Percentiles rank a stretch among this genome's conserved stretches.
phyloP scores from a whole-genome alignment of 2,888 invertebrate genomes.

The Lasiommata megera region DNA sequence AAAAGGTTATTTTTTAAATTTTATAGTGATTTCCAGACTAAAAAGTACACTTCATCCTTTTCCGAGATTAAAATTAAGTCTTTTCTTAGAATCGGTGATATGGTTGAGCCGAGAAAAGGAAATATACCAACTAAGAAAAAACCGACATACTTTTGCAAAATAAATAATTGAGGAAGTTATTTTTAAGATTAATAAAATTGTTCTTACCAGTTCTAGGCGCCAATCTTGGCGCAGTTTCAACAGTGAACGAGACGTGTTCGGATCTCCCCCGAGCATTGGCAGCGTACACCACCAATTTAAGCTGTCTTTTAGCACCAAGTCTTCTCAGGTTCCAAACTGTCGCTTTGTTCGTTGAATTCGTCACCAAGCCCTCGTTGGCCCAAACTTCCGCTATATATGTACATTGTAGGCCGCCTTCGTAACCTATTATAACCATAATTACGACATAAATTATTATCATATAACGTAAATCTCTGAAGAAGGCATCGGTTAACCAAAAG shows the following conservation, averaged over 20 bases:
- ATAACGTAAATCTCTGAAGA: no score
- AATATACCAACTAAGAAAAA: no score
- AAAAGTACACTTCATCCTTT: no score
- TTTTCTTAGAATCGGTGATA: no score
- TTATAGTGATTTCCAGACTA: no score
- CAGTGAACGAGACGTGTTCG: constrained; percentile 81
- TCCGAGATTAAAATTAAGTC: no score
- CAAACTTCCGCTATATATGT: constrained; percentile 87
- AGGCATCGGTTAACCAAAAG: no score
- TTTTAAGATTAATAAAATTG: not conserved
- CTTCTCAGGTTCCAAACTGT: constrained; percentile 89
- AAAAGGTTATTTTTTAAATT: no score
- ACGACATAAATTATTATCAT: no score
- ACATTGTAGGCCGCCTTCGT: constrained; percentile 90
- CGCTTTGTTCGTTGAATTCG: constrained; percentile 86
- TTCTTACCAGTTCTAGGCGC: constrained; percentile 62
- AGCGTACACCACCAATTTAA: constrained; percentile 90
- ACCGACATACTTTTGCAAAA: no score
- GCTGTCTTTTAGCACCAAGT: constrained; percentile 88
- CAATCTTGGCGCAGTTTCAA: constrained; percentile 63
- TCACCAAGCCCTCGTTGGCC: constrained; percentile 82
- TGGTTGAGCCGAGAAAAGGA: no score
- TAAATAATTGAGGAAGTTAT: no score
- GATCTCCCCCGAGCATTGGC: constrained; percentile 92
- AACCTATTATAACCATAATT: constrained; percentile 61